phyloP scores from a whole-genome alignment of 2,888 invertebrate species.

The Trissolcus japonicus region DNA sequence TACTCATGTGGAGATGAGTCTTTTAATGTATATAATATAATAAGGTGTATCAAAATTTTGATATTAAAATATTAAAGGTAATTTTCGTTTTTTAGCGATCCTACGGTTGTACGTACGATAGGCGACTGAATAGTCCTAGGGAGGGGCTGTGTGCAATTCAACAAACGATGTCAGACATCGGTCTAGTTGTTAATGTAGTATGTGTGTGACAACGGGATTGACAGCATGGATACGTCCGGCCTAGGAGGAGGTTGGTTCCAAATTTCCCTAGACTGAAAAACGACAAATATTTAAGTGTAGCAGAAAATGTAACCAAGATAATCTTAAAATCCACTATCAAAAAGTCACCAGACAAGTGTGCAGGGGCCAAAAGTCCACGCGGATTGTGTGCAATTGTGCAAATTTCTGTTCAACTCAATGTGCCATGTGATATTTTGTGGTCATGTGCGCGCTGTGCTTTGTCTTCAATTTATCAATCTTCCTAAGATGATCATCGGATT shows the following conservation, averaged over 20 bases:
- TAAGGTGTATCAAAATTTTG: no score
- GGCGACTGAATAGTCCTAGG: constrained; percentile 63
- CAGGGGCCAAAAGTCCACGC: constrained; percentile 2
- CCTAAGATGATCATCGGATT: no score
- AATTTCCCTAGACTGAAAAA: constrained; percentile 8
- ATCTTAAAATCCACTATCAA: background rate
- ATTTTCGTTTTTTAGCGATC: constrained; percentile 23
- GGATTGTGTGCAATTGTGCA: constrained; percentile 3
- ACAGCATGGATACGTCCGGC: constrained; percentile 76
- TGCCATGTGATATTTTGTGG: constrained; percentile 9
- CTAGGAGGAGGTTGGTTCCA: constrained; percentile 75
- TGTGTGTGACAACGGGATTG: constrained; percentile 77
- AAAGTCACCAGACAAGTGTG: constrained; percentile 11
- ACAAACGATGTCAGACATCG: constrained; percentile 76
- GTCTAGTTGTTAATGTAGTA: constrained; percentile 76
- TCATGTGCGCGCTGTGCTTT: constrained; percentile 17
- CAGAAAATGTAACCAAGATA: background rate
- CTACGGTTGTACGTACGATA: constrained; percentile 36
- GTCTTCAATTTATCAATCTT: background rate
- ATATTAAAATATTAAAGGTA: background rate
- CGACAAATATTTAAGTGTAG: background rate
- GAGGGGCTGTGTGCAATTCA: constrained; percentile 72
- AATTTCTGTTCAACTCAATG: background rate
- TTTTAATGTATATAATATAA: no score
- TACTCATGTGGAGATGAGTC: no score